Evolutionary conservation across 2,113 vertebrate species (phyloP), one percentile per base, ranked within the genome.

Genomic region (Gnathonemus longibarbis): DNA sequence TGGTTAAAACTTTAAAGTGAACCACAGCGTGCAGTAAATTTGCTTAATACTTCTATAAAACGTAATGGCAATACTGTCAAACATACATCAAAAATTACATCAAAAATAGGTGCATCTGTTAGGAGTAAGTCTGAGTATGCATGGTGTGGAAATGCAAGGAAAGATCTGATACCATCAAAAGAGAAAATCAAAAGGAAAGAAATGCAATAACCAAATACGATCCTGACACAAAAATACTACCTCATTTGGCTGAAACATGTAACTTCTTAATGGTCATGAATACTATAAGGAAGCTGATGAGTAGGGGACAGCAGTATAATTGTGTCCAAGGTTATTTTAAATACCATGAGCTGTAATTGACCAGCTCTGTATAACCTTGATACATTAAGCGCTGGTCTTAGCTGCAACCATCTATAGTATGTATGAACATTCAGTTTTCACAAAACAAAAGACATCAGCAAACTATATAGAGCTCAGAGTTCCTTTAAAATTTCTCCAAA

Each of bases 301-400:
- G 5, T 9, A 45, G 3, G 39, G 24, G 3, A 48, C 9, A 70
- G 74, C 0, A 42, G 74, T 15, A 42, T 42, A 15, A 80, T 80
- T 80, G 5, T 80, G 74, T 80, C 74, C 74, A 80, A 42, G 83
- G 83, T 46, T 84, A 48, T 84, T 84, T 84, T 84, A n/a, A 48
- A 80, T 39, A 7, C 83, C 83, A 84, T 10, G 35, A n/a, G 45
- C 9, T 46, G 39, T 46, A 45, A 84, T 84, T 45, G 10, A n/a
- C 45, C 83, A 48, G 21, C 19, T 48, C 83, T 48, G 83, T 4
- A 46, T 24, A 46, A 46, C 45, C 6, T 84, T 84, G 42, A 45
- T 1, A 48, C 21, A 84, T 84, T 48, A 84, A 5, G 24, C 45
- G 1, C 45, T 48, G 19, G 42, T 48, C 83, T 48, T 84, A 84